A percentile compares a stretch with the other conserved stretches of the same genome.
These are phyloP conservation scores for Drosophila monieri DNA, from an alignment of 2,888 invertebrate genomes.

Conservation along the genomic window DNA sequence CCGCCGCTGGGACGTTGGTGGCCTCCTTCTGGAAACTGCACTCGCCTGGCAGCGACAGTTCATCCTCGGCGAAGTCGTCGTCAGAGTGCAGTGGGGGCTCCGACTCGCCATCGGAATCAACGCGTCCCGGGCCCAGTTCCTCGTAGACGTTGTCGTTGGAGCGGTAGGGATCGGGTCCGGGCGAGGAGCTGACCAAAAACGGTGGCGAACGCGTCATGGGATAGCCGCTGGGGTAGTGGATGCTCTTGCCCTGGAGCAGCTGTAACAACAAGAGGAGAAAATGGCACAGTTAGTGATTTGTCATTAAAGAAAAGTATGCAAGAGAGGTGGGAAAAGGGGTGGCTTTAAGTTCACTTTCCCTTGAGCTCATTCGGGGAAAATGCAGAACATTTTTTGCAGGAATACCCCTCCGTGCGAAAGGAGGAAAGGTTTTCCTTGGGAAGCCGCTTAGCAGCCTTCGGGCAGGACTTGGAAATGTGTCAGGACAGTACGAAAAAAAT, in stretches of 20 bases:
- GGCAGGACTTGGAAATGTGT: conserved; percentile 46
- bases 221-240: conserved; percentile 87
- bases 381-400: neutral
- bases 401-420: conserved; percentile 3
- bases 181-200: conserved; percentile 89
- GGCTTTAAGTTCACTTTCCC: conserved; percentile 14
- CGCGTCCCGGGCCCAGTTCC: conserved; percentile 88
- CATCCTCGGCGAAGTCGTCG: conserved; percentile 94
- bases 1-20: conserved; percentile 26
- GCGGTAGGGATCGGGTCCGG: conserved; percentile 88
- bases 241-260: conserved; percentile 81
- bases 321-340: conserved; percentile 2
- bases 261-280: conserved; percentile 44
- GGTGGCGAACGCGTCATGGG: conserved; percentile 86
- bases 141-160: conserved; percentile 91
- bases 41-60: conserved; percentile 87
- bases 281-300: conserved; percentile 13
- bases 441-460: conserved; percentile 38
- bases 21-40: conserved; percentile 81
- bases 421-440: conserved; percentile 20
- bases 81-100: conserved; percentile 89
- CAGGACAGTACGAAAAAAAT: conserved; percentile 12
- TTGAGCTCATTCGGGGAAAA: neutral
- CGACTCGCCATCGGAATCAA: conserved; percentile 86
- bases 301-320: conserved; percentile 6